Conservation (phyloP, 1,140 invertebrate species). For the Zaprionus nigranus region DNA sequence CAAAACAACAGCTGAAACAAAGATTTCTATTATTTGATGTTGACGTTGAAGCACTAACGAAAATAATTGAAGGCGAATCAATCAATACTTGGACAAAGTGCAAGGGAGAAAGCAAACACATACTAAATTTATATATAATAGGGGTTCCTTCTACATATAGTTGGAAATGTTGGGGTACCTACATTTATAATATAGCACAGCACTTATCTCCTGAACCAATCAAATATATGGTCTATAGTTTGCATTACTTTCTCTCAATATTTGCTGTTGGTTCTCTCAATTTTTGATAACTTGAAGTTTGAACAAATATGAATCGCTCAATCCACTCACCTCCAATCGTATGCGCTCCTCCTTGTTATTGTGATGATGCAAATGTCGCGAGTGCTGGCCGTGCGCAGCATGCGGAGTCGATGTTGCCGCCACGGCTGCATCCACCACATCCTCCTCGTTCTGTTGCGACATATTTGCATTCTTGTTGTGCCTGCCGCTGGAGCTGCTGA, state of each 20-base stretch:
- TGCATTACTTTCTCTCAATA: neutral
- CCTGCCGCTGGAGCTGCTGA: conserved; percentile 65
- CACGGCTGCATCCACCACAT: conserved; percentile 66
- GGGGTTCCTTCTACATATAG: too few relatives aligned
- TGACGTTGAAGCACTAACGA: too few relatives aligned
- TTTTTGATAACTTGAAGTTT: neutral
- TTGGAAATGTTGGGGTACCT: too few relatives aligned
- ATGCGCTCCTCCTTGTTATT: conserved; percentile 76
- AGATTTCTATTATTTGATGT: too few relatives aligned
- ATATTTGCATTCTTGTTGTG: conserved; percentile 74
- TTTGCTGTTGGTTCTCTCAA: neutral
- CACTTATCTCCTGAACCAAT: too few relatives aligned
- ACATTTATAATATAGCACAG: too few relatives aligned
- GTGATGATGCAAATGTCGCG: conserved; percentile 72
- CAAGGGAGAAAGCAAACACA: too few relatives aligned
- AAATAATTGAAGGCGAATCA: too few relatives aligned
- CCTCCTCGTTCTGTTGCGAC: conserved; percentile 51
- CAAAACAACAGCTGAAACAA: too few relatives aligned
- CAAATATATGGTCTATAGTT: neutral
- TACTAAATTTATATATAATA: too few relatives aligned
- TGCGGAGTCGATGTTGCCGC: conserved; percentile 51
- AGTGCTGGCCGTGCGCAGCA: conserved; percentile 52
- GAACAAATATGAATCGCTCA: neutral
- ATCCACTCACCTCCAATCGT: conserved; percentile 75
- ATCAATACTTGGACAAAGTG: too few relatives aligned